phyloP scores from a whole-genome alignment of 2,113 vertebrate species.

The Leptosomus discolor region DNA sequence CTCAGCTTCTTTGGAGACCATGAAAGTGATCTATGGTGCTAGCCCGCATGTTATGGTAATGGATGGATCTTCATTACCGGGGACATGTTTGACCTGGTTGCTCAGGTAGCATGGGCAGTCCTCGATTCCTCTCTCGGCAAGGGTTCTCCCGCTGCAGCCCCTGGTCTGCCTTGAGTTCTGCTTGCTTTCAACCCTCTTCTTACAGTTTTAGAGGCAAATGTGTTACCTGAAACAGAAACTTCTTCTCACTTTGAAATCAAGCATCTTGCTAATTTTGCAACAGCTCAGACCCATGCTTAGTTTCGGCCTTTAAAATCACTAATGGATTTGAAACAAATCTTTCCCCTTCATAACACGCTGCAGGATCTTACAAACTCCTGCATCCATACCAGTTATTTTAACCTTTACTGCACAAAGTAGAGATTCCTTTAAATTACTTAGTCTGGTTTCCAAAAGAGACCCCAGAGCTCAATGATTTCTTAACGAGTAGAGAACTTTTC shows the following conservation, averaged over 20 bases:
- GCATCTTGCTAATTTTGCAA: constrained; percentile 39
- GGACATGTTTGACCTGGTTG: constrained; percentile 82
- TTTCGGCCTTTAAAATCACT: constrained; percentile 56
- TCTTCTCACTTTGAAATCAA: constrained; percentile 55
- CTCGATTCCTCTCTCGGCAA: constrained; percentile 75
- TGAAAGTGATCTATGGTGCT: constrained; percentile 79
- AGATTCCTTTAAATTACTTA: constrained; percentile 28
- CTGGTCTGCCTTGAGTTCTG: constrained; percentile 71
- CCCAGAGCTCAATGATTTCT: constrained; percentile 47
- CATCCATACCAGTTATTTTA: constrained; percentile 24
- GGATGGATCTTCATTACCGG: constrained; percentile 78
- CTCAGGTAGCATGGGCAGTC: constrained; percentile 81
- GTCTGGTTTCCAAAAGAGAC: constrained; percentile 39
- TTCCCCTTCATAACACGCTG: background rate
- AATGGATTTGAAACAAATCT: constrained; percentile 30
- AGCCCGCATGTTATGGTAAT: constrained; percentile 69
- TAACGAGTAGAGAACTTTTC: constrained; percentile 33
- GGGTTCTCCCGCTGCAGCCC: constrained; percentile 70
- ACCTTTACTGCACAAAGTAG: constrained; percentile 9
- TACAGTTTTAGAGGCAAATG: constrained; percentile 62
- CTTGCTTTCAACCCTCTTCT: constrained; percentile 71
- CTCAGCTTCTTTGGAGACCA: constrained; percentile 80
- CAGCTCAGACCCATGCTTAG: constrained; percentile 29
- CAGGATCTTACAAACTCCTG: constrained; percentile 24
- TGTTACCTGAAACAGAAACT: constrained; percentile 55